Base-by-base conservation (phyloP, 2,888 invertebrate species). In the Automeris io region DNA sequence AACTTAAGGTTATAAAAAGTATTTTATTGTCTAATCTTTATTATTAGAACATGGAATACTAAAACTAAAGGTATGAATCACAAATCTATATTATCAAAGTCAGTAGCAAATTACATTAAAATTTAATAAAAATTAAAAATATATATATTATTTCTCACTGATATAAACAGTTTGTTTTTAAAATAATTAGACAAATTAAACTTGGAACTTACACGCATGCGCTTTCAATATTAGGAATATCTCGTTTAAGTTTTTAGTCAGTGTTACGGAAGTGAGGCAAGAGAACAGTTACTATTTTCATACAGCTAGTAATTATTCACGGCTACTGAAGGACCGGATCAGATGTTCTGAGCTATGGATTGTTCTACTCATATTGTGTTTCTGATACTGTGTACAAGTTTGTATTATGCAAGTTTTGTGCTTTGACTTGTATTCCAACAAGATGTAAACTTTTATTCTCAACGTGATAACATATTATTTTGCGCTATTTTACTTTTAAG, bases 351-450 rank as follows among this genome's bases (percentile, higher is more conserved):
- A 45, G 61, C 46, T 48, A 81, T 81, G 82, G 62, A 75, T 65
- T 71, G 65, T 61, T 62, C 75, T 39, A 61, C 58, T 44, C 59
- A 70, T 47, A 64, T 79, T 47, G 68, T 75, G 67, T 51, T 80
- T 43, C 67, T 79, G 42, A 64, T 81, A 57, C 51, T 80, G 49
- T 74, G 70, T 54, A 66, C 78, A 58, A 80, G 81, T 82, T 67
- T 43, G 79, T 79, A 78, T 70, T 40, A 46, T 19, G 16, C 8
- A n/a, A 22, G 22, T 23, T 25, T 18, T 36, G 21, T 35, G 35
- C 39, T 40, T 19, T 18, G 12, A 16, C 13, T 40, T 45, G 31
- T 33, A 31, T 37, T 18, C 43, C n/a, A n/a, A n/a, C n/a, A n/a
- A n/a, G n/a, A n/a, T n/a, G n/a, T n/a, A n/a, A n/a, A n/a, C n/a